Evolutionary conservation across 2,888 invertebrate genomes (phyloP), one percentile per base, ranked within the genome.

Genomic region (Perdita meconis): DNA sequence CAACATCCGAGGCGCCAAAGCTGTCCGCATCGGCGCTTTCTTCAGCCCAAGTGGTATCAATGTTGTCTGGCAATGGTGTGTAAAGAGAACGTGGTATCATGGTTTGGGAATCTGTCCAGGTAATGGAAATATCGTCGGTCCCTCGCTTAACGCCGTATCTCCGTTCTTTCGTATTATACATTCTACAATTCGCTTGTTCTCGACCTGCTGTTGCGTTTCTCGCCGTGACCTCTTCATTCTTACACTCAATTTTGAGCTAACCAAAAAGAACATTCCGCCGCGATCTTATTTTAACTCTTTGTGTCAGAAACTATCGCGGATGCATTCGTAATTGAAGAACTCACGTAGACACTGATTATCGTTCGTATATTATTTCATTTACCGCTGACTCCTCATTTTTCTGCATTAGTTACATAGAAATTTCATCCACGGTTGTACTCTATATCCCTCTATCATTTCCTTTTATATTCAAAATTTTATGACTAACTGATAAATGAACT

Each of bases 21-120:
- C 87, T 87, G 87, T 90, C 87, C 87, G 88, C 88, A 88, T 88
- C 89, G 90, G 87, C 88, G 89, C 89, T 89, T 89, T 87, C 87
- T 89, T 89, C 87, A 89, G 88, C 87, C 86, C 89, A 90, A 90
- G 89, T 90, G 89, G 89, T 90, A 93, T 94, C 94, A 93, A 94
- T 94, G 94, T 93, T 93, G 94, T 93, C 96, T 96, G 96, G 97
- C 96, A 96, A 97, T 98, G 97, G 97, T 97, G 96, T 97, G 92
- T 92, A 97, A 98, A 95, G 98, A 97, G 95, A 98, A 98, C 95
- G 97, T 98, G 94, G 96, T 98, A 95, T 95, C 95, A 95, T 98
- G 98, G 98, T 99, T 98, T 96, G 97, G 97, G 95, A 96, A 97
- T 95, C 88, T 92, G 89, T 91, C 92, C 90, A 92, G 92, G 92